These are phyloP conservation scores for Taurulus bubalis DNA, from an alignment of 2,113 vertebrate species.

Conservation along the genomic window DNA sequence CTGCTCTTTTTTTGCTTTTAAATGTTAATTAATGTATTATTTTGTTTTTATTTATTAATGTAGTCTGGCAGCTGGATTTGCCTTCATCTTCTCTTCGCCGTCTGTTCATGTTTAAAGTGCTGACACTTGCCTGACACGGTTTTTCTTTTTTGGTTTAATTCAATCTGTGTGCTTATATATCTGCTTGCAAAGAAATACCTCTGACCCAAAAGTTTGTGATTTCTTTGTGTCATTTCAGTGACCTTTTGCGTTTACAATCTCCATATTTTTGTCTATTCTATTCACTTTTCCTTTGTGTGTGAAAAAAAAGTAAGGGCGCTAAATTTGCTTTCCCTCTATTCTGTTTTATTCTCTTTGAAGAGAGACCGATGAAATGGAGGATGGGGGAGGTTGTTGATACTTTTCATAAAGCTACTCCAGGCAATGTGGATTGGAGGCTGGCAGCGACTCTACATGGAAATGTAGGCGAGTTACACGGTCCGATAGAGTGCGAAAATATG, in stretches of 20 bases:
- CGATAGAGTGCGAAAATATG: constrained; percentile 1
- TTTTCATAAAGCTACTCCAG: constrained; percentile 45
- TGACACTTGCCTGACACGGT: not conserved
- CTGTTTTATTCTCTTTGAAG: constrained; percentile 61
- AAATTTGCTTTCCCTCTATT: constrained; percentile 47
- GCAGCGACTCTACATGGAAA: not conserved
- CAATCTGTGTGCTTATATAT: constrained; percentile 5
- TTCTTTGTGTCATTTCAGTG: constrained; percentile 42
- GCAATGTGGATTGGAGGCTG: constrained; percentile 27
- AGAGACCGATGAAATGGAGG: constrained; percentile 35
- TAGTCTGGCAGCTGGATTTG: constrained; percentile 2
- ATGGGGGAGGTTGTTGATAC: constrained; percentile 8
- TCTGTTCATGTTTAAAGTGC: constrained; percentile 32
- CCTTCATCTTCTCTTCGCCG: constrained; percentile 11
- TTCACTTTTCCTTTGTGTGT: constrained; percentile 30
- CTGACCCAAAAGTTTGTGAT: constrained; percentile 12
- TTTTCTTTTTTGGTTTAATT: constrained; percentile 23
- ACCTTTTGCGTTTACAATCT: constrained; percentile 45
- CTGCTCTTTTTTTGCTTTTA: not conserved
- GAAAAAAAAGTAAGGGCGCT: constrained; percentile 25
- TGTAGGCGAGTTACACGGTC: not conserved
- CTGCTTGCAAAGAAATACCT: constrained; percentile 2
- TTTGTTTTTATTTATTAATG: not conserved
- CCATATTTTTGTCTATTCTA: constrained; percentile 5
- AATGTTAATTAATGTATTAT: not conserved